Percentiles rank a stretch among this genome's conserved stretches.
These are phyloP conservation scores for Atrina japonica DNA, from an alignment of 2,888 invertebrate genomes.

Conservation along the genomic window DNA sequence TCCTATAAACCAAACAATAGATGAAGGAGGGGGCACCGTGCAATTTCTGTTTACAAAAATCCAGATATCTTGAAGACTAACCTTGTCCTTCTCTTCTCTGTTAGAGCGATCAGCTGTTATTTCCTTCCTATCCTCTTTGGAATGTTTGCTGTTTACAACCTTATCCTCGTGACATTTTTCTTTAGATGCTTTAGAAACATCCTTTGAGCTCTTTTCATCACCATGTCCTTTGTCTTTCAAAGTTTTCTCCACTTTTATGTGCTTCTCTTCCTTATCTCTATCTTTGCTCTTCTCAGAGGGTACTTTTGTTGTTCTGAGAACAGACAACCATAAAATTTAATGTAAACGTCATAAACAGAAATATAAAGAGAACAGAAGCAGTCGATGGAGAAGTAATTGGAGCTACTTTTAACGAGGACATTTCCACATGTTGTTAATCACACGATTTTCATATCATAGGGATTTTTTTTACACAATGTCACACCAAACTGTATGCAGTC, in stretches of 20 bases:
- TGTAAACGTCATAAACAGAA: no score
- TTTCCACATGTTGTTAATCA: no score
- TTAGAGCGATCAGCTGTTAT: not conserved
- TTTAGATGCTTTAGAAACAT: not conserved
- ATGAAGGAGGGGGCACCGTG: no score
- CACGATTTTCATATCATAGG: no score
- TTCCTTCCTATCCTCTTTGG: not conserved
- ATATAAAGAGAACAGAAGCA: no score
- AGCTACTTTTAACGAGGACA: no score
- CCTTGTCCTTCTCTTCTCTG: conserved; percentile 29
- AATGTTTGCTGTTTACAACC: not conserved
- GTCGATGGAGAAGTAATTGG: no score
- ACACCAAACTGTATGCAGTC: no score
- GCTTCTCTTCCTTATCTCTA: conserved; percentile 44
- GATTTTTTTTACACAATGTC: no score
- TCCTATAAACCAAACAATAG: no score
- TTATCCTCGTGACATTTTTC: conserved; percentile 1
- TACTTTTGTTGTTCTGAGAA: conserved; percentile 1
- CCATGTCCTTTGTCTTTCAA: conserved; percentile 44
- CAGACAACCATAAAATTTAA: not conserved
- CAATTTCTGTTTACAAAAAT: no score
- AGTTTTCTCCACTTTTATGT: conserved; percentile 16
- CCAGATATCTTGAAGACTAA: no score
- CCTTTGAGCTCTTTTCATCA: conserved; percentile 1
- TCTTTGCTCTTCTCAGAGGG: conserved; percentile 37